phyloP scores from a whole-genome alignment of 2,888 invertebrate species.

The Archips crataeganus region DNA sequence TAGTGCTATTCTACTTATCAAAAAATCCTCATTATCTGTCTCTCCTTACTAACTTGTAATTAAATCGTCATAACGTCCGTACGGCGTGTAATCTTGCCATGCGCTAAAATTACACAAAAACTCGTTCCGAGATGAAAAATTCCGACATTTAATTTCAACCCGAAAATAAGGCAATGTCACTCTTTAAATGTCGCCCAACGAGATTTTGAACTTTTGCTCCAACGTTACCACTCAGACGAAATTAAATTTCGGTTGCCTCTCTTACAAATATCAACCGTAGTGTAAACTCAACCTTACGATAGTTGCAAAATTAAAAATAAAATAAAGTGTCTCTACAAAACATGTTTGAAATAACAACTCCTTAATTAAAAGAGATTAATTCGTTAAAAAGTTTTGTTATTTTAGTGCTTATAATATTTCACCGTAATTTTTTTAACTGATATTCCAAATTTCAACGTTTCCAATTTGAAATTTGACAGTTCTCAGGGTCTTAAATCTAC shows the following conservation, averaged over 20 bases:
- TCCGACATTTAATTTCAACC: slow-evolving; percentile 2
- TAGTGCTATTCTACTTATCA: background rate
- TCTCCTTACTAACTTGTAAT: background rate
- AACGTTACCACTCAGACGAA: background rate
- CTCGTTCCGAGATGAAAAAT: background rate
- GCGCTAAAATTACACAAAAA: background rate
- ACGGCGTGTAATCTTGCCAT: background rate
- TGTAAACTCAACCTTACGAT: background rate
- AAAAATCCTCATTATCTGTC: background rate
- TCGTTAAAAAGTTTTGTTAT: no score
- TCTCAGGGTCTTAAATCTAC: no score
- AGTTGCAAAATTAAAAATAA: no score
- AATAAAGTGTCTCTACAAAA: no score
- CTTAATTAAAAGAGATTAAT: no score
- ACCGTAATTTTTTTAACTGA: no score
- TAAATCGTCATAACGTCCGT: background rate
- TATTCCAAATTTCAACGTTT: no score
- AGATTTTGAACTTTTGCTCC: background rate
- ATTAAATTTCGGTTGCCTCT: background rate
- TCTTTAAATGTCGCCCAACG: slow-evolving; percentile 7
- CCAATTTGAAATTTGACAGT: no score
- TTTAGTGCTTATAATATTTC: no score
- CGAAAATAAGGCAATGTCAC: background rate
- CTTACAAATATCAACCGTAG: background rate
- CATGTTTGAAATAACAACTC: no score